Conservation (phyloP, 2,113 vertebrate genomes). For the Odocoileus hemionus region DNA sequence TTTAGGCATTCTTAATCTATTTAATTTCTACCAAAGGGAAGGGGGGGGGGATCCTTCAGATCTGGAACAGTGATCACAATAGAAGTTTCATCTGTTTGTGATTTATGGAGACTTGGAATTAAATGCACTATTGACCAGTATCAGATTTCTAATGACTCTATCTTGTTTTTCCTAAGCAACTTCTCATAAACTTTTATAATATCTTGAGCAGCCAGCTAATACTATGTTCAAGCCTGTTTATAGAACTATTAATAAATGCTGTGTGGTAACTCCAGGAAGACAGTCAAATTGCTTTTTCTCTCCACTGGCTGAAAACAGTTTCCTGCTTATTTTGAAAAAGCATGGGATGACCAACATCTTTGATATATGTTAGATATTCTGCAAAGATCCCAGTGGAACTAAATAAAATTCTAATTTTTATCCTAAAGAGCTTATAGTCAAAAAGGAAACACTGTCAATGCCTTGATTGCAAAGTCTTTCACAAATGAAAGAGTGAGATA, state of each 20-base stretch:
- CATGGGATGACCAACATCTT: not conserved
- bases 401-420: not conserved
- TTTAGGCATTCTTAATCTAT: constrained; percentile 65
- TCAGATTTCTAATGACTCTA: constrained; percentile 79
- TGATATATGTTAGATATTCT: not conserved
- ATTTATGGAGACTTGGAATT: constrained; percentile 79
- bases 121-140: constrained; percentile 76
- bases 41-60: constrained; percentile 68
- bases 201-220: constrained; percentile 73
- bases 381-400: not conserved
- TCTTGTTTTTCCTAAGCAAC: constrained; percentile 78
- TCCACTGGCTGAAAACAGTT: constrained; percentile 38
- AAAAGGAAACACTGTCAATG: not conserved
- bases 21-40: constrained; percentile 65
- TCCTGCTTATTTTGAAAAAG: constrained; percentile 53
- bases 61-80: constrained; percentile 82
- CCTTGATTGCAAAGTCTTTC: not conserved
- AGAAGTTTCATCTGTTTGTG: constrained; percentile 72
- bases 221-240: constrained; percentile 76
- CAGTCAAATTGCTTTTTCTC: constrained; percentile 62
- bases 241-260: constrained; percentile 75
- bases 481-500: not conserved
- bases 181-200: constrained; percentile 78
- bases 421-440: not conserved
- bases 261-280: constrained; percentile 65